These are phyloP conservation scores for Melanostoma mellinum DNA, from an alignment of 2,888 invertebrate genomes.

Conservation along the genomic window DNA sequence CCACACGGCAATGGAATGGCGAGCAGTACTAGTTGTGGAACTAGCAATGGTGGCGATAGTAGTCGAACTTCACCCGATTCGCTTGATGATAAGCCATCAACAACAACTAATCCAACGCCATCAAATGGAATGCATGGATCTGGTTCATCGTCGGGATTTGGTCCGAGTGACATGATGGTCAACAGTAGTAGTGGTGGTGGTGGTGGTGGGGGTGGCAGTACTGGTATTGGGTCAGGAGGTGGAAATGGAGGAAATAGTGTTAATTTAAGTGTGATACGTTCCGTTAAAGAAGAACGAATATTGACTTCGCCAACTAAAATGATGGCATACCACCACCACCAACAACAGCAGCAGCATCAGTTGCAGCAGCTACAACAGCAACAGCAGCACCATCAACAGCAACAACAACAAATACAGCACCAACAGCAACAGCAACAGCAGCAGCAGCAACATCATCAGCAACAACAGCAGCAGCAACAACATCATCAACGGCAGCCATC, in stretches of 20 bases:
- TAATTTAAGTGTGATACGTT: conserved; percentile 81
- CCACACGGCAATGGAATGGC: conserved; percentile 80
- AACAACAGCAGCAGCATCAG: conserved; percentile 74
- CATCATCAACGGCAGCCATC: conserved; percentile 79
- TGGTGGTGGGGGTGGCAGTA: conserved; percentile 50
- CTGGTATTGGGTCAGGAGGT: conserved; percentile 57
- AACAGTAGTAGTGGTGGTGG: conserved; percentile 57
- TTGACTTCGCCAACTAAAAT: conserved; percentile 80
- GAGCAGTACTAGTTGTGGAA: conserved; percentile 76
- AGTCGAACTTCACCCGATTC: conserved; percentile 81
- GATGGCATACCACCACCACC: conserved; percentile 79
- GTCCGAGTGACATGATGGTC: conserved; percentile 44
- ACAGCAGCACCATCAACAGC: conserved; percentile 74
- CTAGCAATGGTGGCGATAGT: conserved; percentile 79
- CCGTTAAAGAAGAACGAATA: conserved; percentile 81
- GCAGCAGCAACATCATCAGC: conserved; percentile 82
- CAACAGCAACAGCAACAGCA: conserved; percentile 75
- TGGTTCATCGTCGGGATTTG: conserved; percentile 47
- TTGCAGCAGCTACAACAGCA: conserved; percentile 74
- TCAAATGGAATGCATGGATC: conserved; percentile 77
- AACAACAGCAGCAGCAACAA: conserved; percentile 81
- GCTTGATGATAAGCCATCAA: conserved; percentile 80
- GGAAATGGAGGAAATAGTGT: conserved; percentile 70
- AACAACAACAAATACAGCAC: conserved; percentile 74
- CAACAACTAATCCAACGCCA: conserved; percentile 76